Evolutionary conservation across 2,888 invertebrate genomes (phyloP).

Genomic region (Nomada fucata): DNA sequence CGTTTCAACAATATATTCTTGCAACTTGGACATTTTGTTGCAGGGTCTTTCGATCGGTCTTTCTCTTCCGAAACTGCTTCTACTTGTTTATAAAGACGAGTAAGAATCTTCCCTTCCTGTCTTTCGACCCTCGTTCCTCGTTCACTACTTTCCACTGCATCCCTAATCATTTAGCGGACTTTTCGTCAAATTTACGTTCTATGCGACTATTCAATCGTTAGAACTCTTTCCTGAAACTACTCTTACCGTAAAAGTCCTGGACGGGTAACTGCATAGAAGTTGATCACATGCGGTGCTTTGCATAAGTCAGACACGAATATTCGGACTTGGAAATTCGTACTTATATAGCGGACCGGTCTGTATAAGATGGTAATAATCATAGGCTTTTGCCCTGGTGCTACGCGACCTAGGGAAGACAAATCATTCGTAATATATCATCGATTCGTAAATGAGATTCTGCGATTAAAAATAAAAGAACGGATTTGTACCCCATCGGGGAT

Average conservation of each 20-base stretch:
- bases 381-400: conserved; percentile 26
- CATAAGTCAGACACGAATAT: conserved; percentile 50
- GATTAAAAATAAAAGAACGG: neutral
- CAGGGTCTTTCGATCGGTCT: neutral
- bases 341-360: conserved; percentile 46
- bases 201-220: neutral
- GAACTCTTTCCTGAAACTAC: neutral
- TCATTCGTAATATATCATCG: neutral
- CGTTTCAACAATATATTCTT: conserved; percentile 16
- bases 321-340: conserved; percentile 47
- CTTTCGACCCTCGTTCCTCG: no score
- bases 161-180: conserved; percentile 10
- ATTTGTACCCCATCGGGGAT: conserved; percentile 49
- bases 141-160: conserved; percentile 15
- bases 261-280: conserved; percentile 48
- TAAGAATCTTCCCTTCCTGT: no score
- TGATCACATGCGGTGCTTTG: conserved; percentile 37
- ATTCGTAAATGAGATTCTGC: neutral
- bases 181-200: neutral
- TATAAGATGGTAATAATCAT: conserved; percentile 39
- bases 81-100: no score
- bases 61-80: neutral
- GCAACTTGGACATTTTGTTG: neutral
- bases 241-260: conserved; percentile 55
- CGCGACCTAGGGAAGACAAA: conserved; percentile 6